Base-by-base conservation (phyloP, 2,888 invertebrate species). In the Odontomyia ornata region DNA sequence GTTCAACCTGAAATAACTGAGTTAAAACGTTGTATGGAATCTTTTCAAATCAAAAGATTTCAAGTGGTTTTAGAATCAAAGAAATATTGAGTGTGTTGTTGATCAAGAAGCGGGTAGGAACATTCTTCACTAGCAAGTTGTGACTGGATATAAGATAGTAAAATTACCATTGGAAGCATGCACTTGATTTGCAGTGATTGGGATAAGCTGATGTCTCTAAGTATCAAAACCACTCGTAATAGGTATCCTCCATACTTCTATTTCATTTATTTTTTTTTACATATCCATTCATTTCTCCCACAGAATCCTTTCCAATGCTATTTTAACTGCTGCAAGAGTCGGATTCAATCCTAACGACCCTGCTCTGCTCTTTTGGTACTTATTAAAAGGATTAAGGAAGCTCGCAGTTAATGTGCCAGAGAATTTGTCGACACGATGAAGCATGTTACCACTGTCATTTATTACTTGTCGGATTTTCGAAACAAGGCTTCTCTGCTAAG, bases 361-460 rank as follows among this genome's bases (percentile, higher is more conserved):
- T 47, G 27, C 69, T 25, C 11, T 15, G 46, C 23, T 47, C 69
- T 71, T 47, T n/a, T 15, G 15, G 25, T 47, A 25, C 23, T 25
- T 25, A 71, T 71, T 71, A 47, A 71, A 47, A 30, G 69, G 69
- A 71, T 71, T 71, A 71, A 52, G 47, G 7, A 47, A 71, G 25
- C 47, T 47, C 30, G 23, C 36, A 47, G 69, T 71, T 47, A 71
- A 71, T 71, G 47, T 71, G 46, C 69, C 47, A 23, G 52, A 47
- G 69, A 71, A 71, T 47, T 71, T 71, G 69, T 71, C 69, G 21
- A 71, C 69, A 71, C 47, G 27, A 47, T 71, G 69, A 15, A 52
- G 69, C 27, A 71, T 71, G 69, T 71, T 71, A 52, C 69, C 69
- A 52, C 47, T 71, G 69, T 47, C 69, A 47, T 71, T 47, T 71